Conservation (phyloP, 2,113 vertebrate genomes). For the Spheniscus mendiculus region DNA sequence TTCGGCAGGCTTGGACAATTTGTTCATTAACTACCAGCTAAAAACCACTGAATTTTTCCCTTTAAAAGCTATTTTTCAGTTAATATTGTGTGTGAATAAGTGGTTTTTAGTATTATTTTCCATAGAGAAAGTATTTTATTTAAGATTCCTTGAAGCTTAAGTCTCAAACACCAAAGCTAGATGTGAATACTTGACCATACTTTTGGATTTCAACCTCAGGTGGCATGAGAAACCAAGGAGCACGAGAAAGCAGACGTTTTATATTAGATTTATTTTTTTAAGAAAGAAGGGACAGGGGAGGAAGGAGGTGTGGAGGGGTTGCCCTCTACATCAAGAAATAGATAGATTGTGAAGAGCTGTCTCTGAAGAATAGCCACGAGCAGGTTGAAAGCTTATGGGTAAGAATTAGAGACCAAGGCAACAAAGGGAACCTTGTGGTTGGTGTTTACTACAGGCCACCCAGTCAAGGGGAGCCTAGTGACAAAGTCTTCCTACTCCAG, state of each 20-base stretch:
- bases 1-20: background rate
- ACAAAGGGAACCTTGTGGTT: background rate
- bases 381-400: background rate
- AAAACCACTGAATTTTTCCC: background rate
- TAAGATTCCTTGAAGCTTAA: background rate
- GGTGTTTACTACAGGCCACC: background rate
- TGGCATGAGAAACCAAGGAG: background rate
- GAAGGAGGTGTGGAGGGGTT: background rate
- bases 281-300: background rate
- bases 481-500: background rate
- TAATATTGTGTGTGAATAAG: background rate
- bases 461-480: background rate
- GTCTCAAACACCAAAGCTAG: background rate
- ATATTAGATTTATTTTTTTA: background rate
- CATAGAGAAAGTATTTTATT: background rate
- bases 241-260: background rate
- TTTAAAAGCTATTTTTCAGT: background rate
- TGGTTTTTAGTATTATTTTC: background rate
- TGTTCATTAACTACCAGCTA: background rate
- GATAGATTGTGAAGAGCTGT: background rate
- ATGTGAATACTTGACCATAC: background rate
- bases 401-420: background rate
- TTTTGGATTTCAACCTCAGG: background rate
- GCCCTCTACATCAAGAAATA: background rate
- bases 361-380: background rate